Evolutionary conservation across 2,113 vertebrate genomes (phyloP).

Genomic region (Myodes glareolus): DNA sequence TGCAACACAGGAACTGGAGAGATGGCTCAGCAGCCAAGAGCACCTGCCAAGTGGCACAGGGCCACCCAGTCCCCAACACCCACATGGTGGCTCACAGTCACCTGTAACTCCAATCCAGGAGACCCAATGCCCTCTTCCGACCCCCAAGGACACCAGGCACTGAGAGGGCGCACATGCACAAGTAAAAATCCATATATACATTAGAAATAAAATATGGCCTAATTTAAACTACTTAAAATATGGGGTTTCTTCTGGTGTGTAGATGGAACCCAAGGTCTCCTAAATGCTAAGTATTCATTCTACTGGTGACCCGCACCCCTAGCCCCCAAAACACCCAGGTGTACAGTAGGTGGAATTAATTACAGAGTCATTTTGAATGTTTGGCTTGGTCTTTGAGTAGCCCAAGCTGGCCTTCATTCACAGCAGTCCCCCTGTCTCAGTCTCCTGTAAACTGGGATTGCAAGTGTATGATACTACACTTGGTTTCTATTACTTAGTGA

Average conservation of each 20-base stretch:
- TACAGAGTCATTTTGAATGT: not conserved
- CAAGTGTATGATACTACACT: not conserved
- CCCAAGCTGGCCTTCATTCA: not conserved
- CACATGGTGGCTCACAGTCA: not conserved
- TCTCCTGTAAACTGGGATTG: not conserved
- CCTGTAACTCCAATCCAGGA: too few relatives aligned
- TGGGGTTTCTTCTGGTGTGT: not conserved
- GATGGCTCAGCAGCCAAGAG: not conserved
- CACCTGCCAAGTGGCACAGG: too few relatives aligned
- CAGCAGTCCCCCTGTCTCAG: not conserved
- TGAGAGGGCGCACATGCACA: not conserved
- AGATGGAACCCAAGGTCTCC: not conserved
- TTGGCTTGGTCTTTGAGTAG: not conserved
- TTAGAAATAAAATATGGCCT: not conserved
- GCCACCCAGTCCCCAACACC: not conserved
- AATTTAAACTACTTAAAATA: not conserved
- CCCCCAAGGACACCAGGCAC: not conserved
- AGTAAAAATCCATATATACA: not conserved
- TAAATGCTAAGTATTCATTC: not conserved
- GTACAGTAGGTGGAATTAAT: not conserved
- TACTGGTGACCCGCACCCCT: not conserved
- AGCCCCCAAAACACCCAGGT: not conserved
- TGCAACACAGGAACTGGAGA: not conserved
- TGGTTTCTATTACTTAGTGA: too few relatives aligned
- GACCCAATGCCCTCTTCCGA: not conserved